phyloP scores from a whole-genome alignment of 2,888 invertebrate species.

The Formica aserva region DNA sequence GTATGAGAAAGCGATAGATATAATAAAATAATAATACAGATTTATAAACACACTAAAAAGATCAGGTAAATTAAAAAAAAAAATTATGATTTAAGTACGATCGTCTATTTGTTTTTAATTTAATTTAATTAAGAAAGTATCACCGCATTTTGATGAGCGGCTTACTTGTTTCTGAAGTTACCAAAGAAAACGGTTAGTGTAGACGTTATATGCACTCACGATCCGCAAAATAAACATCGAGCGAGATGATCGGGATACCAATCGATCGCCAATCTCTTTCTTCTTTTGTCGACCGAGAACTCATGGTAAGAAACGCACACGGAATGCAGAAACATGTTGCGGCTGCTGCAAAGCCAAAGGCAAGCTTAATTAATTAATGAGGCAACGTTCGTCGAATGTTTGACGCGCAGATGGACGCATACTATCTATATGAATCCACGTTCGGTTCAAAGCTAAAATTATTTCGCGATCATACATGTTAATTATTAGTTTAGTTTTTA shows the following conservation, averaged over 20 bases:
- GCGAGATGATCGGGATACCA: conserved; percentile 76
- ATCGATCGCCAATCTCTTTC: conserved; percentile 67
- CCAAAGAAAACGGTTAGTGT: conserved; percentile 62
- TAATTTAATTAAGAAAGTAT: conserved; percentile 66
- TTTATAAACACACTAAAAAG: background rate
- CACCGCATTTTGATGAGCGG: conserved; percentile 41
- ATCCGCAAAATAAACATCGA: conserved; percentile 73
- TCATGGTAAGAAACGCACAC: conserved; percentile 34
- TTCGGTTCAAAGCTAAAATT: background rate
- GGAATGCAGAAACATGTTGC: conserved; percentile 32
- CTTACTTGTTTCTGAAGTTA: conserved; percentile 27
- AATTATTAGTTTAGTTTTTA: background rate
- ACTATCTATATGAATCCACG: background rate
- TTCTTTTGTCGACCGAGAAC: conserved; percentile 58
- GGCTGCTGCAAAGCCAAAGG: conserved; percentile 58
- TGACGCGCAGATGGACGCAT: conserved; percentile 45
- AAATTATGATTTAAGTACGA: background rate
- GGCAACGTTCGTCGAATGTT: conserved; percentile 72
- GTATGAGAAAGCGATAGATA: background rate
- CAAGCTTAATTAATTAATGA: conserved; percentile 83
- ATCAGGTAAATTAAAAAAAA: no score
- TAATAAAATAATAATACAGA: background rate
- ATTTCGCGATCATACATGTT: background rate
- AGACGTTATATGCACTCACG: conserved; percentile 48
- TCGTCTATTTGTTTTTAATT: conserved; percentile 18